phyloP scores from a whole-genome alignment of 2,888 invertebrate genomes.

The Lithophane semibrunnea region DNA sequence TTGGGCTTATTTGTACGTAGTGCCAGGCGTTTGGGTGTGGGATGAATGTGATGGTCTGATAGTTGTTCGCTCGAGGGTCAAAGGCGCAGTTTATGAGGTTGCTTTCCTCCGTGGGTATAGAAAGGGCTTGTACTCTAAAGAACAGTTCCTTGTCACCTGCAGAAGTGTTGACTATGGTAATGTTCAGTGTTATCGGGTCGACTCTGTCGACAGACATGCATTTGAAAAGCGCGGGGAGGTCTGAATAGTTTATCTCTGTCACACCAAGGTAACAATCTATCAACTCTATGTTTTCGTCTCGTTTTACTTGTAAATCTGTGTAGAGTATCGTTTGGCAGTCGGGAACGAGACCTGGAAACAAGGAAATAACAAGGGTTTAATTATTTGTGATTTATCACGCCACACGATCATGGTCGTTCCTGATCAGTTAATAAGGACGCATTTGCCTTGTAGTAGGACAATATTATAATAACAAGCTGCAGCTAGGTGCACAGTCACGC shows the following conservation, averaged over 20 bases:
- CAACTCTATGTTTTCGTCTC: conserved; percentile 80
- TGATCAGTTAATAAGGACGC: background rate
- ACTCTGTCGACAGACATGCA: conserved; percentile 85
- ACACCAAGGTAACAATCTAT: conserved; percentile 80
- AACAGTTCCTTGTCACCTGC: conserved; percentile 69
- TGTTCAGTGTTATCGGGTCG: conserved; percentile 81
- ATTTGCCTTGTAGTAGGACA: background rate
- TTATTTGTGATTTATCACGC: background rate
- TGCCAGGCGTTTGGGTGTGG: conserved; percentile 91
- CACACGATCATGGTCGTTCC: background rate
- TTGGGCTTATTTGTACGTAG: conserved; percentile 84
- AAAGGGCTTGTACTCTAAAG: conserved; percentile 88
- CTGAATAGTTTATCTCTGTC: conserved; percentile 71
- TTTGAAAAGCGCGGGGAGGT: conserved; percentile 84
- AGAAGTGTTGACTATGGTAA: conserved; percentile 82
- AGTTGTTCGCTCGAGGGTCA: conserved; percentile 82
- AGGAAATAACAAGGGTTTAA: conserved; percentile 32
- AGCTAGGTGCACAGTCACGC: background rate
- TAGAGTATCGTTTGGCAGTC: conserved; percentile 92
- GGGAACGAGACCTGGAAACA: conserved; percentile 92
- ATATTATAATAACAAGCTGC: background rate
- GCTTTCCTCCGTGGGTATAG: conserved; percentile 88
- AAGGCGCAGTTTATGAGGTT: conserved; percentile 87
- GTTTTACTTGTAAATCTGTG: conserved; percentile 91
- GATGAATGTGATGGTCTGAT: conserved; percentile 85